Percentiles rank a stretch among this genome's conserved stretches.
Conservation (phyloP, 2,888 invertebrate genomes). For the Rhaphigaster nebulosa region DNA sequence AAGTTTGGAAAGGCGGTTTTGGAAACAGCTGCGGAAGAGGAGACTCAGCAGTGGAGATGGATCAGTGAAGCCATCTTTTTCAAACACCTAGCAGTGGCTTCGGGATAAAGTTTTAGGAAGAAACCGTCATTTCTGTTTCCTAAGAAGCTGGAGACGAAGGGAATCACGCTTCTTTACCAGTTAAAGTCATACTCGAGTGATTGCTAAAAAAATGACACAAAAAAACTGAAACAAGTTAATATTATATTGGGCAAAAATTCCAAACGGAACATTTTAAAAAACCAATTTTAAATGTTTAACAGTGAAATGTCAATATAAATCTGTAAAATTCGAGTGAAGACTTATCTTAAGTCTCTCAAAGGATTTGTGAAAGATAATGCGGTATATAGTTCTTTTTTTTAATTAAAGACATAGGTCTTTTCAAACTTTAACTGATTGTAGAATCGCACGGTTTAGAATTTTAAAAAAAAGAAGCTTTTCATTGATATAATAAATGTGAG, state of each 20-base stretch:
- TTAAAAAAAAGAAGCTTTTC: constrained; percentile 2
- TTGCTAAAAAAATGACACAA: background rate
- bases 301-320: background rate
- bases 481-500: constrained; percentile 31
- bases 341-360: background rate
- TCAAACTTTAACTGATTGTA: background rate
- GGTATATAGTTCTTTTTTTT: background rate
- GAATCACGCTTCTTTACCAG: constrained; percentile 1
- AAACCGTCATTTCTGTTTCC: constrained; percentile 58
- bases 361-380: background rate
- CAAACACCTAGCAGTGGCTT: constrained; percentile 63
- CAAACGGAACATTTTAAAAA: background rate
- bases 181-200: background rate
- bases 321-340: background rate
- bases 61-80: constrained; percentile 44
- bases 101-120: constrained; percentile 60
- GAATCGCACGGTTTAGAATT: background rate
- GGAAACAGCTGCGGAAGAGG: constrained; percentile 84
- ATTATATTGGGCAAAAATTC: background rate
- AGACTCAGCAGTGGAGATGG: constrained; percentile 68
- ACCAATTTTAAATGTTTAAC: background rate
- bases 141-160: constrained; percentile 58
- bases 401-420: background rate
- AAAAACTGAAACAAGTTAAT: background rate
- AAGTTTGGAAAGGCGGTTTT: constrained; percentile 82